Evolutionary conservation across 2,113 vertebrate species (phyloP), one percentile per base, ranked within the genome.

Genomic region (Seriola rivoliana): DNA sequence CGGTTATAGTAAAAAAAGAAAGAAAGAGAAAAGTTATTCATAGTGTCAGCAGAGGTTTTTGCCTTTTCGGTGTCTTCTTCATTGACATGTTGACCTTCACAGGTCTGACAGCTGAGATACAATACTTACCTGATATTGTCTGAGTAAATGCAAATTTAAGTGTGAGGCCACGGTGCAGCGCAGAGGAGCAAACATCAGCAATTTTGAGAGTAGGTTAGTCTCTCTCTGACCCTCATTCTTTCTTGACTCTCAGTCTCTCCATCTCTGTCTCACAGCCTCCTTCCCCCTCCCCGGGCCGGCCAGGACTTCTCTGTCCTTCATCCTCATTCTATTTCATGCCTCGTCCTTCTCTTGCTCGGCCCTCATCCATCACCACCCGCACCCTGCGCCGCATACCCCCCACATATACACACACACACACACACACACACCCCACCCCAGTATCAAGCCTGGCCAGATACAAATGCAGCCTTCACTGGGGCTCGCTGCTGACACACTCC

Each of bases 261-360:
- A 93, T 93, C 91, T 91, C 86, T 93, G 92, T 93, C 88, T 89
- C 89, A 71, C 85, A 67, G 71, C 71, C 85, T 80, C 90, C 87
- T 70, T 66, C 81, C 86, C 73, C 85, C 86, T 77, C 83, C 67
- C 66, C n/a, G 19, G 34, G 59, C 78, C 71, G 13, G 58, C 91
- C 85, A 75, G 88, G 84, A 92, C 88, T 91, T 80, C 88, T 88
- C 78, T 91, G 92, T 93, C 93, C 93, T 93, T 94, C 91, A 90
- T 93, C 92, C 92, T 90, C 91, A 92, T 94, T 94, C 93, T 92
- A 91, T 94, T 94, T 94, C 93, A 92, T 93, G 90, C 91, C 90
- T 90, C 91, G 90, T 93, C 94, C 90, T 93, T 92, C 92, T 88
- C 85, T 74, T 3, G 88, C 86, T 81, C 64, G 8, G 72, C 83